Percentiles rank a stretch among this genome's conserved stretches.
Conservation (phyloP, 2,113 vertebrate genomes). For the Aviceda subcristata region DNA sequence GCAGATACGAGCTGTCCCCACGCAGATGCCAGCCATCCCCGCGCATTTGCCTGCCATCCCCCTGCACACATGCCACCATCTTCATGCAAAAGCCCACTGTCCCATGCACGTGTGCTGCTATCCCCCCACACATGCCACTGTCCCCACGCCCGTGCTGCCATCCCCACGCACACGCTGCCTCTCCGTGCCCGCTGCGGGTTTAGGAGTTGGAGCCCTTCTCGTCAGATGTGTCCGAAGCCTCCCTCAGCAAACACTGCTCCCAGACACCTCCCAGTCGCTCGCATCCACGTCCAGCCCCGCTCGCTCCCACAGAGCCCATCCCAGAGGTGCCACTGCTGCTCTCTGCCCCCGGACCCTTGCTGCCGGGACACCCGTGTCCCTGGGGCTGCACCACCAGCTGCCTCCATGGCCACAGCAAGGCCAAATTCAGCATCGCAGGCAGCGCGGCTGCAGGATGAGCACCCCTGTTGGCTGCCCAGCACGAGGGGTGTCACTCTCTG, state of each 20-base stretch:
- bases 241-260: neutral
- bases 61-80: neutral
- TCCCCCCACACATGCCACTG: neutral
- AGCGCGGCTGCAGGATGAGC: accelerated
- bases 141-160: neutral
- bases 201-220: neutral
- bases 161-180: neutral
- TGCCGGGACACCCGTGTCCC: neutral
- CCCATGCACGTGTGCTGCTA: neutral
- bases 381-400: neutral
- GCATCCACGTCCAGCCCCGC: neutral
- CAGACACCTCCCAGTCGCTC: neutral
- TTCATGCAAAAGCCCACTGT: accelerated
- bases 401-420: neutral
- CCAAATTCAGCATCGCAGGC: accelerated
- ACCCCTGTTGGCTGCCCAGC: accelerated
- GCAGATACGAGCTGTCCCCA: neutral
- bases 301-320: accelerated
- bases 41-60: neutral
- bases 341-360: neutral
- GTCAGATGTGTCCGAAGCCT: accelerated
- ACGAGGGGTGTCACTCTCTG: neutral
- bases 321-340: neutral
- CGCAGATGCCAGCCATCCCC: neutral
- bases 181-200: neutral